Evolutionary conservation across 2,113 vertebrate genomes (phyloP).

Genomic region (Muscicapa adusta): DNA sequence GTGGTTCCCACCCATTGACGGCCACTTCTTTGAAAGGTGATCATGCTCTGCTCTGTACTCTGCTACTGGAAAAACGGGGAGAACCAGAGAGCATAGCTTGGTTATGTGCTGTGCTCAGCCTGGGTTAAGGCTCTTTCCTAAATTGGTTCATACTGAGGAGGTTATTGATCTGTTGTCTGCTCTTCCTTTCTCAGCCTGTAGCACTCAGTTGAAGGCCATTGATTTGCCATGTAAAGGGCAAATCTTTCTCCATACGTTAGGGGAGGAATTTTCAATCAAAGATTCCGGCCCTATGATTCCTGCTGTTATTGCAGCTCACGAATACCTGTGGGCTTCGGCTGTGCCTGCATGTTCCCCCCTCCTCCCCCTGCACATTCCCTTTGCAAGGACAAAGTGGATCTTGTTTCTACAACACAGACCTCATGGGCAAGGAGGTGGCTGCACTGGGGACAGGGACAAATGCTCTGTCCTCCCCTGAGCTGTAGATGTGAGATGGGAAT

Average conservation of each 20-base stretch:
- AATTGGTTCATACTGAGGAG: neutral
- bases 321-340: neutral
- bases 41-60: constrained; percentile 35
- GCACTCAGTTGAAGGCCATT: constrained; percentile 39
- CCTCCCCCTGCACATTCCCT: neutral
- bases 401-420: neutral
- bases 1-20: constrained; percentile 94
- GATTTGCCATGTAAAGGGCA: constrained; percentile 56
- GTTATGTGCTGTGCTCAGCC: neutral
- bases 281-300: neutral
- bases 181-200: constrained; percentile 49
- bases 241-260: constrained; percentile 12
- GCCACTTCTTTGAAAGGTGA: constrained; percentile 97
- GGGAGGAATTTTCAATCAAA: constrained; percentile 17
- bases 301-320: neutral
- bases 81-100: neutral
- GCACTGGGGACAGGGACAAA: neutral
- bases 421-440: neutral
- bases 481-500: neutral
- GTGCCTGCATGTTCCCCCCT: neutral
- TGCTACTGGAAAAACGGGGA: neutral
- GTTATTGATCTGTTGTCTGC: constrained; percentile 60
- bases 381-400: neutral
- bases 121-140: constrained; percentile 15
- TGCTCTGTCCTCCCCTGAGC: neutral